These are phyloP conservation scores for Epinephelus fuscoguttatus DNA, from an alignment of 2,113 vertebrate genomes.

Conservation along the genomic window DNA sequence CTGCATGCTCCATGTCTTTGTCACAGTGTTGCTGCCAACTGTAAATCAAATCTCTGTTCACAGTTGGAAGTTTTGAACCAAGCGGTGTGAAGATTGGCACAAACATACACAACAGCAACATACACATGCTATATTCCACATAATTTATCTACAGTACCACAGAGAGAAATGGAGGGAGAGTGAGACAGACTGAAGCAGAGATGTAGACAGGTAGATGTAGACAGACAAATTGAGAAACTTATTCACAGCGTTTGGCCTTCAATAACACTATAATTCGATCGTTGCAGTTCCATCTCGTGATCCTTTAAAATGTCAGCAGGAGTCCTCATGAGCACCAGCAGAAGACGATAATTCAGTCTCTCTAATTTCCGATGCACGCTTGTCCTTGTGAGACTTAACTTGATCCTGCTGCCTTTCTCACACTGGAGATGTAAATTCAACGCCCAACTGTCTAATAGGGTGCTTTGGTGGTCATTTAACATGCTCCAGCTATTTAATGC, in stretches of 20 bases:
- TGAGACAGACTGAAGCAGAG: constrained; percentile 2
- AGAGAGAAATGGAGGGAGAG: background rate
- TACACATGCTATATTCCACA: background rate
- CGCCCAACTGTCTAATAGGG: background rate
- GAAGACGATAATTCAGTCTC: constrained; percentile 51
- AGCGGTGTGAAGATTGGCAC: background rate
- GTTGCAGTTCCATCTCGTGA: constrained; percentile 69
- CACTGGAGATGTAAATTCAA: background rate
- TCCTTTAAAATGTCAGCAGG: constrained; percentile 44
- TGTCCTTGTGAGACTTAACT: constrained; percentile 22
- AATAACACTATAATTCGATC: constrained; percentile 71
- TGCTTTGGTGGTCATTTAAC: background rate
- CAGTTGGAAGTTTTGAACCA: background rate
- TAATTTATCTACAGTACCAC: background rate
- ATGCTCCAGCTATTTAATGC: background rate
- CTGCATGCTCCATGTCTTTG: background rate
- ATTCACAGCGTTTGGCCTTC: constrained; percentile 66
- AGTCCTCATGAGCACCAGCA: constrained; percentile 46
- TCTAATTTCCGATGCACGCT: constrained; percentile 32
- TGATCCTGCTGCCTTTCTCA: constrained; percentile 15
- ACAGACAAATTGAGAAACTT: constrained; percentile 58
- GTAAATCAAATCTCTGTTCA: too few species aligned
- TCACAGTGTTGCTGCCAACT: background rate
- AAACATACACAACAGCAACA: background rate
- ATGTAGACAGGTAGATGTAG: constrained; percentile 1